These are phyloP conservation scores for Tiphia femorata DNA, from an alignment of 2,888 invertebrate genomes.

Conservation along the genomic window DNA sequence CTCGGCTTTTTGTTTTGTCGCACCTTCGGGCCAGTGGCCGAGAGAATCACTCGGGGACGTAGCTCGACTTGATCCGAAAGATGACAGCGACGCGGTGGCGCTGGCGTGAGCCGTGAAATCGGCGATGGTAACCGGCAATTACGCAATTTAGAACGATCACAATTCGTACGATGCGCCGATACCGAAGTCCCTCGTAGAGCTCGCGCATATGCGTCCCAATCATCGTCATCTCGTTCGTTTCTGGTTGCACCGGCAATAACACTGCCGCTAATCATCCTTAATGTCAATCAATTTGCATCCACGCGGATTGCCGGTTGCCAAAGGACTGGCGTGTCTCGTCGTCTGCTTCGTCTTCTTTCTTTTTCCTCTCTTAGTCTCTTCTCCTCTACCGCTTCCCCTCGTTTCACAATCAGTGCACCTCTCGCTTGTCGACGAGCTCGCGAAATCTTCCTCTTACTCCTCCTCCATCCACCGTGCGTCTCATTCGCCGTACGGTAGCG, in stretches of 20 bases:
- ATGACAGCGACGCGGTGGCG: too few relatives aligned
- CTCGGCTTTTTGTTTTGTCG: too few relatives aligned
- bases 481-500: too few relatives aligned
- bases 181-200: background rate
- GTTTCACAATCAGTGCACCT: constrained; percentile 6
- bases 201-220: background rate
- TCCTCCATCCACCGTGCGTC: too few relatives aligned
- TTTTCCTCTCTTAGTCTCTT: background rate
- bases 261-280: background rate
- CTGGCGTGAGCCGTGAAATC: constrained; percentile 2
- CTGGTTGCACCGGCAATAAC: background rate
- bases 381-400: background rate
- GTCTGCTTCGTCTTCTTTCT: background rate
- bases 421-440: constrained; percentile 2
- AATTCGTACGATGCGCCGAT: constrained; percentile 1
- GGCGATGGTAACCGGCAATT: constrained; percentile 1
- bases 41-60: too few relatives aligned
- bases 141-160: constrained; percentile 1
- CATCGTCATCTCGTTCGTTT: background rate
- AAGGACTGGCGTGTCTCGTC: background rate
- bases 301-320: background rate
- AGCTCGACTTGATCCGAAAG: too few relatives aligned
- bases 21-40: too few relatives aligned
- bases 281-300: constrained; percentile 1
- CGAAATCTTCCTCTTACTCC: too few relatives aligned